Base-by-base conservation (phyloP, 37 sponge, comb jelly and placozoan genomes). In the Tethya wilhelma region DNA sequence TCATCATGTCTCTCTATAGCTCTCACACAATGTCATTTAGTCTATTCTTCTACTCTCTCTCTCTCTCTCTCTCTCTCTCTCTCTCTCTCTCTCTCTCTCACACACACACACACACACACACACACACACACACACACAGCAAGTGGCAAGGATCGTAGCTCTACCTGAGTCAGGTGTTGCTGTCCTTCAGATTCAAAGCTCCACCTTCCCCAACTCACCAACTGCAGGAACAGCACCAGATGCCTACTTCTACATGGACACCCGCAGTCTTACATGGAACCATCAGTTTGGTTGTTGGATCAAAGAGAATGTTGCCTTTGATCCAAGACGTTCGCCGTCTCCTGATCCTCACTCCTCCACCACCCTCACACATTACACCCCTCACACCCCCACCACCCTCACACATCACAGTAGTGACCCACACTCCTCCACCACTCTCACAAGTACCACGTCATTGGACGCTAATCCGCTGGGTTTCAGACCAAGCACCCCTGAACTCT, bases 121-220 rank as follows among this genome's bases (percentile, higher is more conserved):
- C n/a, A n/a, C n/a, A n/a, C n/a, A n/a, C n/a, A n/a, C n/a, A n/a
- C n/a, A n/a, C 34, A 36, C 34, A 0, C 46, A 83, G 84, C 12
- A 71, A 53, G 30, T 74, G 22, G 84, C 84, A 25, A 74, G 84
- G n/a, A 74, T 83, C 46, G 84, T 83, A 23, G 75, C 84, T 25
- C 56, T 83, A 2, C 84, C 75, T 28, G 84, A 83, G 33, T 4
- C 56, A 11, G 22, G 53, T 34, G 75, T 74, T 46, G 84, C 75
- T 36, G 84, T 83, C 0, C 56, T 83, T 33, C 84, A 83, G 32
- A 30, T 83, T 31, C n/a, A n/a, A n/a, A n/a, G n/a, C n/a, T n/a
- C n/a, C n/a, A n/a, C n/a, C n/a, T n/a, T n/a, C n/a, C n/a, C n/a
- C n/a, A n/a, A n/a, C n/a, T n/a, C n/a, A n/a, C n/a, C n/a, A n/a